Percentiles rank a stretch among this genome's conserved stretches.
Conservation (phyloP, 2,797 vertebrate species). For the Stomatorhinus walkeri region DNA sequence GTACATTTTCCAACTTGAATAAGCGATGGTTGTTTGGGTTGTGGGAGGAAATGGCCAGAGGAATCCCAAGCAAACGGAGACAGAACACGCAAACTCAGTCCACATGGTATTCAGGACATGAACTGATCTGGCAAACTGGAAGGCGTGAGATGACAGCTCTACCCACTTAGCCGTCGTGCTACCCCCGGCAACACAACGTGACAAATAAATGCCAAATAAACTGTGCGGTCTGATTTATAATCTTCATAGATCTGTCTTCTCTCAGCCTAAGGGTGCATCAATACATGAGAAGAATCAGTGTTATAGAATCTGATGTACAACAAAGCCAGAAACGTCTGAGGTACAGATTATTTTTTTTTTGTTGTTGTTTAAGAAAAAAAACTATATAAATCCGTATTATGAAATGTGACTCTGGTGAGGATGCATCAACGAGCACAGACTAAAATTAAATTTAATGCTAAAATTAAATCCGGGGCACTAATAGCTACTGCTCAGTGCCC, state of each 20-base stretch:
- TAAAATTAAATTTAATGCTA: conserved; percentile 9
- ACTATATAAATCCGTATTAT: background rate
- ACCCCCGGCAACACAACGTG: background rate
- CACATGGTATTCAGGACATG: background rate
- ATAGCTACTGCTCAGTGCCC: background rate
- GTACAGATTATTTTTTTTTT: background rate
- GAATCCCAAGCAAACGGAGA: background rate
- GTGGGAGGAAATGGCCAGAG: background rate
- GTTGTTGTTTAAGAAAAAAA: background rate
- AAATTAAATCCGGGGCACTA: background rate
- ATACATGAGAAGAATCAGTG: conserved; percentile 5
- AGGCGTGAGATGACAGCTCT: background rate
- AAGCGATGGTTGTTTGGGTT: background rate
- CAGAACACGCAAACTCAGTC: background rate
- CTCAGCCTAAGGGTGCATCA: background rate
- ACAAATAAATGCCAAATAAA: background rate
- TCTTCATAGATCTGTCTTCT: background rate
- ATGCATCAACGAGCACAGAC: background rate
- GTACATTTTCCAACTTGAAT: background rate
- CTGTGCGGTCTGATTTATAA: background rate
- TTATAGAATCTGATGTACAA: background rate
- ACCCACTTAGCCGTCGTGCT: background rate
- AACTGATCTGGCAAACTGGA: background rate
- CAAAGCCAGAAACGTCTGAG: background rate
- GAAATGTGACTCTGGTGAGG: background rate